Conservation (phyloP, 30 jellyfish, hydroid and myxozoan species). For the Aurelia aurita complex sp. Pacific region DNA sequence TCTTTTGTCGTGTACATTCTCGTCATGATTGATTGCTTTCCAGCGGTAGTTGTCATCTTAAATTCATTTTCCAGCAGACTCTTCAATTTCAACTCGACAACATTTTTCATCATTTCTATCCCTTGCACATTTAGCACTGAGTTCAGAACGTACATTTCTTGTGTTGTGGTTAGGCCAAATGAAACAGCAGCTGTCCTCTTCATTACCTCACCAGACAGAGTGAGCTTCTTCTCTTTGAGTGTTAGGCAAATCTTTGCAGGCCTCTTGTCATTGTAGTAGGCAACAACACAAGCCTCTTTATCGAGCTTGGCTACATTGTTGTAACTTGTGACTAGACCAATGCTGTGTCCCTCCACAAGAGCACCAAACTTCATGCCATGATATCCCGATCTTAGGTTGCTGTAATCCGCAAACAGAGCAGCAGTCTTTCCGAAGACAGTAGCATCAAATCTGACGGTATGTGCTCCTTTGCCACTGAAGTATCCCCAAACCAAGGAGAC, state of each 20-base stretch:
- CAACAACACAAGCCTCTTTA: conserved; percentile 47
- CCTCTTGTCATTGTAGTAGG: conserved; percentile 49
- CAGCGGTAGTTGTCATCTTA: conserved; percentile 52
- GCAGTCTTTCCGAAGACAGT: conserved; percentile 72
- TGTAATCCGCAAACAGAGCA: conserved; percentile 55
- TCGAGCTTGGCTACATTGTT: conserved; percentile 19
- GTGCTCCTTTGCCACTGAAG: conserved; percentile 26
- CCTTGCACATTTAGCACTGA: conserved; percentile 52
- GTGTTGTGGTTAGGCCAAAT: conserved; percentile 40
- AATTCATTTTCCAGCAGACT: conserved; percentile 62
- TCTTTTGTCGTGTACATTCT: conserved; percentile 33
- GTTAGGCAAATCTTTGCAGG: conserved; percentile 61
- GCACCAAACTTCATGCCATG: conserved; percentile 55
- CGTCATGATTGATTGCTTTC: conserved; percentile 27
- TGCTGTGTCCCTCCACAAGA: conserved; percentile 3
- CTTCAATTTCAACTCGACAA: conserved; percentile 57
- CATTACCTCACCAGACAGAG: conserved; percentile 52
- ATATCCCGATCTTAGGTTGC: conserved; percentile 50
- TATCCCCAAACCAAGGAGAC: conserved; percentile 48
- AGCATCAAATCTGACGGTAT: conserved; percentile 54
- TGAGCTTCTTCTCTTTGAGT: conserved; percentile 32
- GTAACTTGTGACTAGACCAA: conserved; percentile 48
- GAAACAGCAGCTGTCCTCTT: conserved; percentile 71
- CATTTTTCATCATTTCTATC: conserved; percentile 56
- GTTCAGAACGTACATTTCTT: conserved; percentile 35